A percentile compares a stretch with the other conserved stretches of the same genome.
These are phyloP conservation scores for Chelidonichthys spinosus DNA, from an alignment of 2,797 vertebrate species.

Conservation along the genomic window DNA sequence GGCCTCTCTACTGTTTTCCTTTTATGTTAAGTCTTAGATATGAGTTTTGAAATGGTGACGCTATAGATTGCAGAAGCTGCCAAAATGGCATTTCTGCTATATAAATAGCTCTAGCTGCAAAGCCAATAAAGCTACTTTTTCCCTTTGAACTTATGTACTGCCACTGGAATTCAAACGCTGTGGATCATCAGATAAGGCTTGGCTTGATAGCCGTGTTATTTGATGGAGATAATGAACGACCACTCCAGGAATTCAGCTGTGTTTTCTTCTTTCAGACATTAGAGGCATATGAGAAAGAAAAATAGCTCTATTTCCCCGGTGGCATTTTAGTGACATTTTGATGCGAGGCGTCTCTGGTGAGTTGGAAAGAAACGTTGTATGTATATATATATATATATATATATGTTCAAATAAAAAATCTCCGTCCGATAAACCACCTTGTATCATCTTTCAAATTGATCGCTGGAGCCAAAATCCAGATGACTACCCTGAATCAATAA, in stretches of 20 bases:
- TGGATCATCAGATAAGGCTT: constrained; percentile 40
- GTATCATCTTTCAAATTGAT: constrained; percentile 73
- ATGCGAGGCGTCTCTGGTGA: constrained; percentile 78
- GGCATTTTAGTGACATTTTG: constrained; percentile 88
- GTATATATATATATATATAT: constrained; percentile 9
- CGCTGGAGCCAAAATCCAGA: constrained; percentile 60
- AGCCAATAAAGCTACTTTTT: constrained; percentile 30
- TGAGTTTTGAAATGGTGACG: constrained; percentile 10
- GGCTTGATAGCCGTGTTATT: constrained; percentile 59
- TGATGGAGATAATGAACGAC: constrained; percentile 80
- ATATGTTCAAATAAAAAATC: constrained; percentile 67
- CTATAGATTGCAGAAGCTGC: background rate
- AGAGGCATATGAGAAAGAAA: constrained; percentile 63
- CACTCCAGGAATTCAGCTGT: constrained; percentile 67
- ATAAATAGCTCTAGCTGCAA: constrained; percentile 28
- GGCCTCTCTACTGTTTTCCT: background rate
- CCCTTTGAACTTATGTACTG: constrained; percentile 35
- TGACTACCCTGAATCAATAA: constrained; percentile 64
- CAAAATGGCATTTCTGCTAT: background rate
- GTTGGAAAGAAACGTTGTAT: constrained; percentile 71
- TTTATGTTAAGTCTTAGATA: background rate
- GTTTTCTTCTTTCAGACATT: constrained; percentile 69
- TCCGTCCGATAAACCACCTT: constrained; percentile 58
- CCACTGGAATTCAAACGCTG: constrained; percentile 52
- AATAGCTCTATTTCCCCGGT: constrained; percentile 80